Evolutionary conservation across 1,140 invertebrate species (phyloP).

Genomic region (Frieseomelitta varia): DNA sequence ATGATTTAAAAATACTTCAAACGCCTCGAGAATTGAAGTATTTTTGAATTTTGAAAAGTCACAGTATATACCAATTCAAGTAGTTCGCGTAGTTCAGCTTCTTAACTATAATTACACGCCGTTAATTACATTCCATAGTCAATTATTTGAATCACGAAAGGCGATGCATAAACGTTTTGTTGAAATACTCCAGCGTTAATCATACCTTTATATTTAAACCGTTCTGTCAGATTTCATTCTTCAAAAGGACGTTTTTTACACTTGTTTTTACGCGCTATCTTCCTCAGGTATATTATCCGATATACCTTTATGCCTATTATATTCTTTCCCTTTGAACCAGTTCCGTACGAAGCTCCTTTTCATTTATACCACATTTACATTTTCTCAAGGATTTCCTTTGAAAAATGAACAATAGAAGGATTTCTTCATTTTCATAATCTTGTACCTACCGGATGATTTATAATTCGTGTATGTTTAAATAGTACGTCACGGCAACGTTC

Average conservation of each 20-base stretch:
- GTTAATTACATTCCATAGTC: background rate
- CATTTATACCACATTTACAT: conserved; percentile 33
- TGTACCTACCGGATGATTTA: background rate
- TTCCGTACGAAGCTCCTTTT: conserved; percentile 1
- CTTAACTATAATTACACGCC: background rate
- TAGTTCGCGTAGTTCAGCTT: background rate
- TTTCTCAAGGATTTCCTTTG: conserved; percentile 8
- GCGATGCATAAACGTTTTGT: background rate
- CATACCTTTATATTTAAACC: too few species aligned
- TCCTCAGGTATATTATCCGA: background rate
- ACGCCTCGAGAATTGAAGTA: background rate
- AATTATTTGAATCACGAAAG: background rate
- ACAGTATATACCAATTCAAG: background rate
- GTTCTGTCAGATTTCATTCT: background rate
- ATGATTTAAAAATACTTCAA: too few species aligned
- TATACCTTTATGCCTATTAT: conserved; percentile 27
- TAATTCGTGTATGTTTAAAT: background rate
- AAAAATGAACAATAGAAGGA: conserved; percentile 22
- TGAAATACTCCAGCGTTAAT: background rate
- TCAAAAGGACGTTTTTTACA: background rate
- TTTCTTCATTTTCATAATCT: conserved; percentile 30
- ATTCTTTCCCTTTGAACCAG: conserved; percentile 15
- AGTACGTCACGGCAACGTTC: background rate
- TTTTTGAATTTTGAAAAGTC: background rate
- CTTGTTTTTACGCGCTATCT: background rate